Evolutionary conservation across 2,888 invertebrate genomes (phyloP), one percentile per base, ranked within the genome.

Genomic region (Tortrix viridana): DNA sequence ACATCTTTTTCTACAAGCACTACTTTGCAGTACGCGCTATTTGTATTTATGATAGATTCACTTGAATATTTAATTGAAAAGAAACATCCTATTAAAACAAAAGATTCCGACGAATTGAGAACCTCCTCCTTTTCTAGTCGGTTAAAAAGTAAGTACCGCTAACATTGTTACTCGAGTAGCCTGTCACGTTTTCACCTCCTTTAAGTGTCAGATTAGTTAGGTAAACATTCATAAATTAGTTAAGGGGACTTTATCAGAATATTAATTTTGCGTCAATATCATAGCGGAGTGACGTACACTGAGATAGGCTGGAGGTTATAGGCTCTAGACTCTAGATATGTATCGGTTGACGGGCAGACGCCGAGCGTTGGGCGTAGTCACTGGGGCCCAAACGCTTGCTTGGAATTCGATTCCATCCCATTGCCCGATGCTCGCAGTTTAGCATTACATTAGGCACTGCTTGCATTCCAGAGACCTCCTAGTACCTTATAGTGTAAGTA

Each of bases 371-470:
- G 71, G 74, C 73, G 70, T 73, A 76, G 74, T 72, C 69, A 76
- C 74, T 74, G 74, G 67, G 67, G 65, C 70, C 79, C 76, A 82
- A 82, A 88, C 85, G 88, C 86, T 79, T 80, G 84, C 79, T 79
- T 74, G 90, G 89, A 89, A 89, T 90, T 82, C 80, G 81, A 79
- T 82, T 83, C 81, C 79, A 79, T 79, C 73, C 82, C 80, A 74
- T 69, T 74, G 76, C 75, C 77, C 83, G 80, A 79, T 80, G 80
- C 76, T 80, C 78, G 76, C 71, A 81, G 84, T 80, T 82, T 77
- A 82, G 83, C 84, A 86, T 87, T 88, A 88, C 86, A 86, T 88
- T 88, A 87, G 82, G 81, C 82, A 81, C 80, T 75, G 79, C 74
- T 82, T 73, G 83, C 86, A 90, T 89, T 87, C 88, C 89, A 69